Evolutionary conservation across 2,113 vertebrate genomes (phyloP).

Genomic region (Macaca mulatta): DNA sequence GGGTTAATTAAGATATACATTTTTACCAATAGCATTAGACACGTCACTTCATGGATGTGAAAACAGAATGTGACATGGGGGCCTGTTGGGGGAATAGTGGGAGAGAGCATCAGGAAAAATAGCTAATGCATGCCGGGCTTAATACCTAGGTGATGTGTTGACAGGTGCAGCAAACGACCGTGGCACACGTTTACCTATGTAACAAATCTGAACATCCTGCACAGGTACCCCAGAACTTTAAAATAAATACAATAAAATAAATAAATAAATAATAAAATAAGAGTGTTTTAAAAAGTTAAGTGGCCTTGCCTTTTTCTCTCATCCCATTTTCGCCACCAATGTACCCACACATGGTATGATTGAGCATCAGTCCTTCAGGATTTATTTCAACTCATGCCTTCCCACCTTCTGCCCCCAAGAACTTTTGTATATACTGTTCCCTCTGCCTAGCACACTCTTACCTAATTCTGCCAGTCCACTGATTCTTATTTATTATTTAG

Average conservation of each 20-base stretch:
- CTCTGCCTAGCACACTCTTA: background rate
- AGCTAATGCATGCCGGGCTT: too few relatives aligned
- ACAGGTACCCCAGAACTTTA: too few relatives aligned
- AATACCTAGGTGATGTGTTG: too few relatives aligned
- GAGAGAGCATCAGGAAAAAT: too few relatives aligned
- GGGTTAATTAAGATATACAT: background rate
- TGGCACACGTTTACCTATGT: too few relatives aligned
- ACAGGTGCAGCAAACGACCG: too few relatives aligned
- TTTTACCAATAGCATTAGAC: background rate
- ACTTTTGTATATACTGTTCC: background rate
- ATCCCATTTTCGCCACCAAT: background rate
- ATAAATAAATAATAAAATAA: too few relatives aligned
- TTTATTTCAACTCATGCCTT: background rate
- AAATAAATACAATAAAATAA: too few relatives aligned
- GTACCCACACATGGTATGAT: too few relatives aligned
- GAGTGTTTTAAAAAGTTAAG: background rate
- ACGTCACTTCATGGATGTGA: background rate
- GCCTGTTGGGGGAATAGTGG: too few relatives aligned
- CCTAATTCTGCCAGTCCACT: background rate
- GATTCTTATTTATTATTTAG: background rate
- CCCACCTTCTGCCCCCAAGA: background rate
- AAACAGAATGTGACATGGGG: background rate
- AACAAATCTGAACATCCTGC: too few relatives aligned
- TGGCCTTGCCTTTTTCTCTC: background rate
- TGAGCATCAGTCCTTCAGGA: rapidly evolving